Base-by-base conservation (phyloP, 2,113 vertebrate genomes). In the Xenus cinereus region DNA sequence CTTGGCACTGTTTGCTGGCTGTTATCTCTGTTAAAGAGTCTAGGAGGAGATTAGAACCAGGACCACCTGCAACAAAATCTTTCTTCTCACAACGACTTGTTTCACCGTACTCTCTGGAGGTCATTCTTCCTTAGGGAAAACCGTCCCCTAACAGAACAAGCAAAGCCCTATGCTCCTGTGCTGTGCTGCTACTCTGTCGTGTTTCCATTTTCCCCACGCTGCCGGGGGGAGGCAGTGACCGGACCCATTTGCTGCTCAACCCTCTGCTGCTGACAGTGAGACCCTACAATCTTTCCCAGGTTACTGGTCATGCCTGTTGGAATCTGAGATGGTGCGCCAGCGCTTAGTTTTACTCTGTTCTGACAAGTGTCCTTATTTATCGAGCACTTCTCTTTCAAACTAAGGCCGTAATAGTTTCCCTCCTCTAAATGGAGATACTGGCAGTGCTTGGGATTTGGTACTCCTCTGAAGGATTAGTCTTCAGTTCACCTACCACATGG, bases 171-270 rank as follows among this genome's bases (percentile, higher is more conserved):
- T 39, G 74, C 41, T n/a, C 57, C 6, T 12, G 32, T 59, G 15
- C 32, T 39, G 20, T 10, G 33, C 24, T 43, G n/a, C 41, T 50
- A 3, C 2, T 8, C 16, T 54, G 2, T 16, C 0, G 0, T 23
- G 19, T 59, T 57, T 37, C 39, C 35, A 4, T 67, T 20, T n/a
- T 45, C 50, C 37, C 23, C 32, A 5, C 3, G 0, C 33, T 51
- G 39, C 53, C 17, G 6, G 3, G 30, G 43, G 46, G 26, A 21
- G 54, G 78, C 33, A 7, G 32, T 43, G 59, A 16, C 48, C 41
- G 8, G 14, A 10, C 27, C n/a, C 59, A 5, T 1, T 5, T 33
- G 63, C 51, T 18, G 1, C 64, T 39, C 20, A 7, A 6, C 35
- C 11, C 48, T 33, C 27, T 3, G 12, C 68, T 39, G 18, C 3